Conservation (phyloP, 2,797 vertebrate genomes). For the Coranthus polyacanthus region DNA sequence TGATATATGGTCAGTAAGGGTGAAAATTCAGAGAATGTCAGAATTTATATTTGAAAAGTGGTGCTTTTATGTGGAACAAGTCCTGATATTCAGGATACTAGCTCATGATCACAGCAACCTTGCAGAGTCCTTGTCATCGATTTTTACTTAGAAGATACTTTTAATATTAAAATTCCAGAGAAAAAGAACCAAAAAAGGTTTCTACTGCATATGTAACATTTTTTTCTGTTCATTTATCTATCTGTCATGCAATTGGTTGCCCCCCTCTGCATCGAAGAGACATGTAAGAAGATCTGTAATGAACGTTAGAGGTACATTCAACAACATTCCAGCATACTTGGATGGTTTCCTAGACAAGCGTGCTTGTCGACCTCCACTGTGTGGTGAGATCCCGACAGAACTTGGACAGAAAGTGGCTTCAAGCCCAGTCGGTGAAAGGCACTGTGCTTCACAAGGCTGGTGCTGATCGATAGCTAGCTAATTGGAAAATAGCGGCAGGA, state of each 20-base stretch:
- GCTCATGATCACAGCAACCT: constrained; percentile 20
- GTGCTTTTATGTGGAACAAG: constrained; percentile 18
- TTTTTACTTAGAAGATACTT: constrained; percentile 11
- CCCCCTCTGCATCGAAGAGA: background rate
- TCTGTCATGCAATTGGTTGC: background rate
- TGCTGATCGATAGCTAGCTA: constrained; percentile 76
- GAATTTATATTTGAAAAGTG: too few species aligned
- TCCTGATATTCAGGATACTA: background rate
- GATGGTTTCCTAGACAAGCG: constrained; percentile 37
- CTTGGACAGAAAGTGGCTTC: constrained; percentile 63
- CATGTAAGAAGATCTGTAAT: constrained; percentile 7
- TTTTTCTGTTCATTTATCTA: constrained; percentile 1
- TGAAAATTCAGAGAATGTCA: constrained; percentile 1
- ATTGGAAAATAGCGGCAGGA: constrained; percentile 81
- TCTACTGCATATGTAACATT: background rate
- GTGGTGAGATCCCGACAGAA: constrained; percentile 49
- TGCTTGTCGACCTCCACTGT: constrained; percentile 38
- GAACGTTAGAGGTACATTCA: constrained; percentile 13
- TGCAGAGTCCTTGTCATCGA: constrained; percentile 14
- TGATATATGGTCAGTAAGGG: constrained; percentile 15
- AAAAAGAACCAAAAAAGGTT: background rate
- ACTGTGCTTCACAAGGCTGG: constrained; percentile 46
- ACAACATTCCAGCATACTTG: constrained; percentile 8
- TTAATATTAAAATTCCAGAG: background rate
- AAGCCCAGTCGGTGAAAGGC: constrained; percentile 62